Evolutionary conservation across 2,113 vertebrate species (phyloP).

Genomic region (Hippocampus mohnikei): DNA sequence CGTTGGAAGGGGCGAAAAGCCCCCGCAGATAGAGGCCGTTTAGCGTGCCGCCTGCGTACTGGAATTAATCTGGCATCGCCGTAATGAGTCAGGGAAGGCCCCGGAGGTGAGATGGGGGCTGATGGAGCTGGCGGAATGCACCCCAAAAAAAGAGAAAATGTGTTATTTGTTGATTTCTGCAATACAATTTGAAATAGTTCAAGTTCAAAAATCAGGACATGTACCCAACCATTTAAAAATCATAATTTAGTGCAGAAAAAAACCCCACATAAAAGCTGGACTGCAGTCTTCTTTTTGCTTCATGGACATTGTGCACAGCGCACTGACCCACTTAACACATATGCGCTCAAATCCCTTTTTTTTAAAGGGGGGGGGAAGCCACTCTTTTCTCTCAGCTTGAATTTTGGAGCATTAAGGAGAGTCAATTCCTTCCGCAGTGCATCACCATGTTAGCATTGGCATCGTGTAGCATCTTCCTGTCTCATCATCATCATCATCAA

Average conservation of each 20-base stretch:
- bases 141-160: not conserved
- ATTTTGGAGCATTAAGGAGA: not conserved
- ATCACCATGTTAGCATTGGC: not conserved
- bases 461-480: not conserved
- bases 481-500: not conserved
- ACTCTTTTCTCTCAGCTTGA: slow-evolving; percentile 2
- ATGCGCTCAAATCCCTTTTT: slow-evolving; percentile 14
- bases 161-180: not conserved
- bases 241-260: not conserved
- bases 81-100: slow-evolving; percentile 44
- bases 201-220: not conserved
- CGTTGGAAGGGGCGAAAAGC: slow-evolving; percentile 41
- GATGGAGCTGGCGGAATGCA: slow-evolving; percentile 8
- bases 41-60: slow-evolving; percentile 34
- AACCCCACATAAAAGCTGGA: not conserved
- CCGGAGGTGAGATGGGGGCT: slow-evolving; percentile 42
- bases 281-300: slow-evolving; percentile 22
- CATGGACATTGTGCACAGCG: slow-evolving; percentile 13
- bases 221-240: not conserved
- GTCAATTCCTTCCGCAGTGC: not conserved
- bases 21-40: slow-evolving; percentile 37
- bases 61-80: slow-evolving; percentile 57
- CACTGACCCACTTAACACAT: slow-evolving; percentile 31
- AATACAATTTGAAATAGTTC: not conserved
- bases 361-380: not conserved